These are phyloP conservation scores for Clunio marinus DNA, from an alignment of 2,888 invertebrate species.

Conservation along the genomic window DNA sequence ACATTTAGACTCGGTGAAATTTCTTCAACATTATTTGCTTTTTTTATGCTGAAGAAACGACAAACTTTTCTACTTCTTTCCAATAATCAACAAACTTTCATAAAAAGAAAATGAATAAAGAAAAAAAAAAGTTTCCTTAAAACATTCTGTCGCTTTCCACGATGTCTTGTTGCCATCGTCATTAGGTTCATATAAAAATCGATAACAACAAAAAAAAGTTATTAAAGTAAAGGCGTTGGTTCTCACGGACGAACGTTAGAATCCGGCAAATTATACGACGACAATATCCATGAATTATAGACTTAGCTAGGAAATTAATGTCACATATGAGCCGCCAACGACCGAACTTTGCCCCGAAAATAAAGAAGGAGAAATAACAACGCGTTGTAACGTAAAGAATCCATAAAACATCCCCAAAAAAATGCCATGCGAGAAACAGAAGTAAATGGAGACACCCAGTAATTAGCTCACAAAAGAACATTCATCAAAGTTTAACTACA, in stretches of 20 bases:
- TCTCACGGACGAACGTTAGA: conserved; percentile 6
- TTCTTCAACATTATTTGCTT: no score
- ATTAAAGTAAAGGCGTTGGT: neutral
- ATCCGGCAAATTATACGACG: conserved; percentile 14
- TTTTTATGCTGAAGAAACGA: no score
- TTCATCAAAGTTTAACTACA: conserved; percentile 35
- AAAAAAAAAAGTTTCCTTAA: neutral
- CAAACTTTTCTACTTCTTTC: no score
- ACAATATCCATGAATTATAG: conserved; percentile 24
- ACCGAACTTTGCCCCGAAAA: neutral
- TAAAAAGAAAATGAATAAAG: no score
- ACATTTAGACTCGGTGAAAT: no score
- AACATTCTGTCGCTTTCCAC: neutral
- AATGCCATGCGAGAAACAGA: neutral
- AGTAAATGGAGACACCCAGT: conserved; percentile 23
- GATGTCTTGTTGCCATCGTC: neutral
- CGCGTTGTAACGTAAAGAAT: no score
- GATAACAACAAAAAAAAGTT: conserved; percentile 7
- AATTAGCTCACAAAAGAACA: conserved; percentile 30
- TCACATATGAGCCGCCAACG: conserved; percentile 17
- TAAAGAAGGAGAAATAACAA: neutral
- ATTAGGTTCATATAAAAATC: conserved; percentile 17
- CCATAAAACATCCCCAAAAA: neutral
- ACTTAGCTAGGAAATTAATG: conserved; percentile 19
- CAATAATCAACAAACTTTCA: no score